Conservation (phyloP, 2,797 vertebrate species). For the Coregonus suidteri region DNA sequence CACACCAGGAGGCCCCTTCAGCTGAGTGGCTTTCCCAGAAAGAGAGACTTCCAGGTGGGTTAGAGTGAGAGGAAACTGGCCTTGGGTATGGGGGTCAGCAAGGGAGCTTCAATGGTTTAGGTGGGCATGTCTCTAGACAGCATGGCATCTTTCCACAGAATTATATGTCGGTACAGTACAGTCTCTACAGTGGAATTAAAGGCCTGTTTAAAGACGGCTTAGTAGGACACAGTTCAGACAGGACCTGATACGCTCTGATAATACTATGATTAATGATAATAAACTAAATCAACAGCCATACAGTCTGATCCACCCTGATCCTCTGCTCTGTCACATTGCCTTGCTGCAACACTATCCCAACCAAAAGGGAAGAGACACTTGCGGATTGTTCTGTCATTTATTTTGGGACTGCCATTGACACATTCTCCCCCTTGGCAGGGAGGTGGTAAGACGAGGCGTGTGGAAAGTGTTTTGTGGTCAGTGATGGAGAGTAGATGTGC, state of each 20-base stretch:
- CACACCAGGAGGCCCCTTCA: slow-evolving; percentile 3
- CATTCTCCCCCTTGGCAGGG: slow-evolving; percentile 21
- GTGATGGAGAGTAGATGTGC: slow-evolving; percentile 31
- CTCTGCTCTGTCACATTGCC: background rate
- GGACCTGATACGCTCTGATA: slow-evolving; percentile 12
- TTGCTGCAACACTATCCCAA: background rate
- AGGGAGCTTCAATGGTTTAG: background rate
- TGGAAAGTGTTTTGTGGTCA: slow-evolving; percentile 61
- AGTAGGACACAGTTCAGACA: background rate
- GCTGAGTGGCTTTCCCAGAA: background rate
- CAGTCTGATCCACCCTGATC: slow-evolving; percentile 9
- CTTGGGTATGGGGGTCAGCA: background rate
- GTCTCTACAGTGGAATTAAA: background rate
- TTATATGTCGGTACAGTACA: background rate
- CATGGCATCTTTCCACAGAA: background rate
- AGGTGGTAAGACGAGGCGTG: slow-evolving; percentile 51
- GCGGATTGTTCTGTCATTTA: slow-evolving; percentile 41
- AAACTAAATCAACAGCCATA: slow-evolving; percentile 21
- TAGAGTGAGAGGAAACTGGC: background rate
- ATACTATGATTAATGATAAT: slow-evolving; percentile 35
- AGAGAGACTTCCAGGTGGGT: background rate
- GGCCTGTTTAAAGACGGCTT: background rate
- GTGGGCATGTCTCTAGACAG: background rate
- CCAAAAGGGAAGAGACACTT: background rate
- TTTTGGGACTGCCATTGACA: slow-evolving; percentile 51